A percentile compares a stretch with the other conserved stretches of the same genome.
phyloP scores from a whole-genome alignment of 1,140 invertebrate genomes.

The Chironomus striatipennis region DNA sequence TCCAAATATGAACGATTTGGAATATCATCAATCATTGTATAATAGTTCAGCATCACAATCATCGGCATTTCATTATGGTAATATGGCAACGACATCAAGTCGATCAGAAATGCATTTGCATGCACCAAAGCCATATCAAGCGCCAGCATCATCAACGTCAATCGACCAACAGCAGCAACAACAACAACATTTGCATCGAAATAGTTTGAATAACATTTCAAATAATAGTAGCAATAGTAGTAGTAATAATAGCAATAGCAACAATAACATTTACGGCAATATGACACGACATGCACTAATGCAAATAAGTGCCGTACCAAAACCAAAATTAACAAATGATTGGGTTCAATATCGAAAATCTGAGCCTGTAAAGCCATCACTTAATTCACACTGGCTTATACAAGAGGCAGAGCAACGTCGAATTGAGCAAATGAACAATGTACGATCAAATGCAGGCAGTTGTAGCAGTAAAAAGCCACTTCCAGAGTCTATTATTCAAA shows the following conservation, averaged over 20 bases:
- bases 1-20: not conserved
- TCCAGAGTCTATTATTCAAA: constrained; percentile 62
- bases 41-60: not conserved
- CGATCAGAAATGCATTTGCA: not conserved
- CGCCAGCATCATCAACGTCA: not conserved
- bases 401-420: constrained; percentile 87
- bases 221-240: no score
- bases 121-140: not conserved
- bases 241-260: not conserved
- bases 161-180: not conserved
- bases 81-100: not conserved
- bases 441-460: constrained; percentile 21
- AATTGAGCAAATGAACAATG: constrained; percentile 54
- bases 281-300: constrained; percentile 69
- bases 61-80: not conserved
- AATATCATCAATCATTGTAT: constrained; percentile 6
- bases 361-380: constrained; percentile 58
- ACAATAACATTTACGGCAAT: constrained; percentile 39
- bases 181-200: constrained; percentile 29
- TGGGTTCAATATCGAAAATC: constrained; percentile 46
- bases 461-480: constrained; percentile 43
- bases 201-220: no score
- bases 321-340: constrained; percentile 53
- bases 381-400: constrained; percentile 78
- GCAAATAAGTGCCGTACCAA: constrained; percentile 67